Base-by-base conservation (phyloP, 2,797 vertebrate genomes). In the Molossus molossus region DNA sequence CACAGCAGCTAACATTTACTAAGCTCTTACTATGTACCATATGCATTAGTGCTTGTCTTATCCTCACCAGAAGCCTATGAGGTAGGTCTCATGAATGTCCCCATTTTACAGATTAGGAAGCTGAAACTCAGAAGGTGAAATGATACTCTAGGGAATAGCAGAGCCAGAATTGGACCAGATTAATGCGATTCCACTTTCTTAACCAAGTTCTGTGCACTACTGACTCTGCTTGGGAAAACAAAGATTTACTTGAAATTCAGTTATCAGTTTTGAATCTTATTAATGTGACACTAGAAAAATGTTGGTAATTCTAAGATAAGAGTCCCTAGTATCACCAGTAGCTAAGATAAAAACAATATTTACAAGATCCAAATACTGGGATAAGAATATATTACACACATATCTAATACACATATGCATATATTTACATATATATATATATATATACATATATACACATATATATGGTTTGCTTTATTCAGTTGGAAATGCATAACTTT, bases 401-500 rank as follows among this genome's bases (percentile, higher is more conserved):
- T 33, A 17, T 48, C 53, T 23, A 90, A 57, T 27, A 62, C 9
- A 2, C 29, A 6, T 33, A 55, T 7, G 27, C 0, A 58, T 4
- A n/a, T n/a, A n/a, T n/a, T n/a, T 13, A 21, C 3, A 17, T 4
- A 50, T 7, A 12, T 15, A 29, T 33, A 37, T 5, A 20, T 33
- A 21, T 4, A 21, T 23, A n/a, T 13, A 21, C 3, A 17, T 4
- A 50, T 7, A 12, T 15, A 29, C 40, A 37, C 5, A 20, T 33
- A 21, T 4, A 21, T 23, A 23, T 18, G 25, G 5, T 37, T 87
- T 81, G 21, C 67, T 58, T 88, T 85, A 70, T 55, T 94, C 91
- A n/a, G n/a, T 83, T 83, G 10, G 91, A 94, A 73, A 75, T 77
- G n/a, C 12, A 9, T 69, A 91, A 80, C 58, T 95, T 73, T 94